Evolutionary conservation across 2,113 vertebrate genomes (phyloP).

Genomic region (Xiphorhynchus elegans): DNA sequence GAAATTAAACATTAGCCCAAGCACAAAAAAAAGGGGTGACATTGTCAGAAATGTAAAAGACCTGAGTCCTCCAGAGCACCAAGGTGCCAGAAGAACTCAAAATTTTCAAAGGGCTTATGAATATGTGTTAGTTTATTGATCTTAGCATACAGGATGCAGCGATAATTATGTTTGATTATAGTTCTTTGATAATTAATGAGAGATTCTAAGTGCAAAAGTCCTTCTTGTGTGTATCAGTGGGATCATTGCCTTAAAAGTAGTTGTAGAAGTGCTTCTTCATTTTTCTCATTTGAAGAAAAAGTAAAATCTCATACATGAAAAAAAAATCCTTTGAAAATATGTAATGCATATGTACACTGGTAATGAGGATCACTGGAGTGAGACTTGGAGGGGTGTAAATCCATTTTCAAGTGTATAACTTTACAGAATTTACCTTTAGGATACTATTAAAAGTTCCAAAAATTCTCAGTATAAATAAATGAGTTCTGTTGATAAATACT

Average conservation of each 20-base stretch:
- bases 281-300: neutral
- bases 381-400: neutral
- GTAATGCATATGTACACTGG: neutral
- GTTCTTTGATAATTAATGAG: neutral
- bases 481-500: neutral
- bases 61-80: neutral
- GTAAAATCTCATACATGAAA: neutral
- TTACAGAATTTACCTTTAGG: neutral
- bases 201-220: neutral
- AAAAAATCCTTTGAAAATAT: neutral
- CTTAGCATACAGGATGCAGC: neutral
- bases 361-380: neutral
- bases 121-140: neutral
- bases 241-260: neutral
- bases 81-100: neutral
- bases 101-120: neutral
- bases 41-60: neutral
- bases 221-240: neutral
- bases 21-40: neutral
- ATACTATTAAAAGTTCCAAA: neutral
- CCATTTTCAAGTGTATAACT: neutral
- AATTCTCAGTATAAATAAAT: neutral
- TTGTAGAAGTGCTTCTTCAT: neutral
- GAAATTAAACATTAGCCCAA: neutral
- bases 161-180: neutral